Evolutionary conservation across 2,113 vertebrate species (phyloP).

Genomic region (Nematolebias whitei): DNA sequence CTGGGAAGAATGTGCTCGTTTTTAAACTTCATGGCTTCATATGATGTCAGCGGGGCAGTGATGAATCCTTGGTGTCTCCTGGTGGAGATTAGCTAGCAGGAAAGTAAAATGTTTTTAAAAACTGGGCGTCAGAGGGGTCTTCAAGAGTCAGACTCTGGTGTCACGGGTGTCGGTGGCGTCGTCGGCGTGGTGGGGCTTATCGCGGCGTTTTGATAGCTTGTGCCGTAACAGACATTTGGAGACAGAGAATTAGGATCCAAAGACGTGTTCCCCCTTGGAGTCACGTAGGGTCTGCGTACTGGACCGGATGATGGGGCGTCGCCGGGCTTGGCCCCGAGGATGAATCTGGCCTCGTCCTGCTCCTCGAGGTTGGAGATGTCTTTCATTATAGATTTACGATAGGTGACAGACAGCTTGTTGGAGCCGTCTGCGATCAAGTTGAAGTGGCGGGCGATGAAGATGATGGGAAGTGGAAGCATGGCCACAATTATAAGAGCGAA

Average conservation of each 20-base stretch:
- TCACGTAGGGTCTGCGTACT: slow-evolving; percentile 86
- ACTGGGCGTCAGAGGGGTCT: slow-evolving; percentile 8
- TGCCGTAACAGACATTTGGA: slow-evolving; percentile 86
- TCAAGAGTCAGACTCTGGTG: slow-evolving; percentile 94
- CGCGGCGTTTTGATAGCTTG: slow-evolving; percentile 86
- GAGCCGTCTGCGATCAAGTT: slow-evolving; percentile 93
- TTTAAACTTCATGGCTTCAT: slow-evolving; percentile 6
- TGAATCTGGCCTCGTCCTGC: slow-evolving; percentile 92
- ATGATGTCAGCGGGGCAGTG: slow-evolving; percentile 13
- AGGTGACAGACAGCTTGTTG: slow-evolving; percentile 95
- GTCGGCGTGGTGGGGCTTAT: slow-evolving; percentile 72
- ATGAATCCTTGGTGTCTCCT: slow-evolving; percentile 24
- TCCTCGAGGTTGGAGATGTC: slow-evolving; percentile 97
- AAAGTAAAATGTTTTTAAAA: too few relatives aligned
- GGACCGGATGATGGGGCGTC: slow-evolving; percentile 84
- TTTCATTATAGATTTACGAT: slow-evolving; percentile 97
- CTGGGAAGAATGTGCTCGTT: neutral
- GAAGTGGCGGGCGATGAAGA: slow-evolving; percentile 92
- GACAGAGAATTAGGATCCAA: slow-evolving; percentile 74
- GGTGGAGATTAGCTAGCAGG: slow-evolving; percentile 31
- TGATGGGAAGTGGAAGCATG: slow-evolving; percentile 90
- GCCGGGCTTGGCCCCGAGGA: slow-evolving; percentile 89
- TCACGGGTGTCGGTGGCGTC: slow-evolving; percentile 70
- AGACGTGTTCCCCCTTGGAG: slow-evolving; percentile 80
- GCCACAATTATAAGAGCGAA: slow-evolving; percentile 88